Base-by-base conservation (phyloP, 2,888 invertebrate species). In the Dasypolia templi region DNA sequence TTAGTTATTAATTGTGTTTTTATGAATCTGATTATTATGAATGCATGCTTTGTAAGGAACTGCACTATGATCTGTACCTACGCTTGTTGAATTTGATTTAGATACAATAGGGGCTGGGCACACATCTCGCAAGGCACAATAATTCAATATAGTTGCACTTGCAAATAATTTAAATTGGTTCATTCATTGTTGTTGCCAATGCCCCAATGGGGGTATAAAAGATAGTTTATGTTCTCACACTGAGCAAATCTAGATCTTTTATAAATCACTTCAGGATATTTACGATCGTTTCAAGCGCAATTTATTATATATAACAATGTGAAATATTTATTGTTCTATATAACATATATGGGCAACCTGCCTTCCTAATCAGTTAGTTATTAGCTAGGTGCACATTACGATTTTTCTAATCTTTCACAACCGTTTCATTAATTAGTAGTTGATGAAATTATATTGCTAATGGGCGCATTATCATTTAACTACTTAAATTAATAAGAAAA, bases 121-220 rank as follows among this genome's bases (percentile, higher is more conserved):
- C 14, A 26, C 51, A 44, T n/a, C 9, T 59, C 66, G 22, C 55
- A 14, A 29, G 9, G 14, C 44, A 53, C 64, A 55, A 56, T 56
- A 17, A 22, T 35, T 1, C 55, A 49, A 39, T 81, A 77, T 68
- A 84, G 62, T 56, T 81, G 84, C 84, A 81, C 81, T 87, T 78
- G 69, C 75, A 65, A 76, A 71, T 62, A 67, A 63, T 76, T 72
- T 72, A 70, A 64, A 81, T 68, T 81, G 66, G 76, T 73, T 66
- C 56, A 82, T 72, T 67, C 71, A 69, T 72, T 76, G 76, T 67
- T 17, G 79, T 55, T 65, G 17, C 46, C 53, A 67, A 74, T 78
- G 12, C 62, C 14, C 46, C 53, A 67, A 74, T 78, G 12, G 14
- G 55, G 22, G 17, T 29, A 61, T 61, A 63, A 66, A 65, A 35